Evolutionary conservation across 2,797 vertebrate genomes (phyloP), one percentile per base, ranked within the genome.

Genomic region (Morus bassanus): DNA sequence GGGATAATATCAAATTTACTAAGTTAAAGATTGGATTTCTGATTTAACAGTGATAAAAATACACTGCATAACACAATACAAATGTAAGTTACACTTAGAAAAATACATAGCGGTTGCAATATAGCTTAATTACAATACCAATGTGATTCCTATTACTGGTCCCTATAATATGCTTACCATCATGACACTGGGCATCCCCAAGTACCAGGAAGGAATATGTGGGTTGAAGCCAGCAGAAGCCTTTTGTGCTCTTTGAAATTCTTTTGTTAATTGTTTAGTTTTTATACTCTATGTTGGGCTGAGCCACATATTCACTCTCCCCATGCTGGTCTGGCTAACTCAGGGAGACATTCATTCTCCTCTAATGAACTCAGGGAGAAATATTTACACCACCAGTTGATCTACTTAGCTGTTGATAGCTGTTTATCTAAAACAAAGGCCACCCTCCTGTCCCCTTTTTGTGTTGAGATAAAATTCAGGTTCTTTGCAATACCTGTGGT

Each of bases 171-270:
- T 6, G 10, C 33, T 73, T 18, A 46, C 41, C 1, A 1, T 25
- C 6, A 22, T n/a, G 51, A 61, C 50, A 33, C 27, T 28, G 27
- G 19, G 13, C 23, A 63, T 68, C 12, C 37, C 15, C 63, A 43
- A 5, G 14, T n/a, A 7, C 8, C 7, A 8, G 18, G 24, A 46
- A 65, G 37, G 10, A 73, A 83, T 51, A 46, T 0, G 0, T 51
- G 11, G 7, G 11, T 41, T 70, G 48, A 75, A 78, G 8, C 5
- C 65, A 78, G 25, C 19, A 75, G 19, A 54, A 50, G 13, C 11
- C 11, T 8, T 2, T 28, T 70, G 6, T 7, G 43, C 2, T 35
- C 37, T 57, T 74, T 54, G n/a, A 67, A 91, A 68, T 8, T 77
- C 7, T 60, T 77, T 73, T 69, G 30, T 18, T 45, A 39, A 13